Conservation (phyloP, 2,113 vertebrate genomes). For the Cinclus cinclus region DNA sequence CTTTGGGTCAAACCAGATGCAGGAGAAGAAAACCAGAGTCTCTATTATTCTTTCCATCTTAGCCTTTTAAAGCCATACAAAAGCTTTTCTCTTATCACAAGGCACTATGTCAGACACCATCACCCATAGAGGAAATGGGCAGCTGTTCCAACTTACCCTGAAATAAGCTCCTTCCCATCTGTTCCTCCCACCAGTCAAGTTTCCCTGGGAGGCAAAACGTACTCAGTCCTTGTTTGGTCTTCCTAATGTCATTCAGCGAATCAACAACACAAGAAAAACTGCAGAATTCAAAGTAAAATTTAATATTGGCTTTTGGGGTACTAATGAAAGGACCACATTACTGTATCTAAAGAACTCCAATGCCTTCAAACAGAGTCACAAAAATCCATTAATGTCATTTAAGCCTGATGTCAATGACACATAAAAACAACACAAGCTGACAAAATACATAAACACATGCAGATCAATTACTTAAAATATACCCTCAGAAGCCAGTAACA, state of each 20-base stretch:
- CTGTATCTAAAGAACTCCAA: not conserved
- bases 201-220: not conserved
- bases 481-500: not conserved
- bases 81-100: not conserved
- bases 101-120: not conserved
- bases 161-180: not conserved
- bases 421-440: not conserved
- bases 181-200: not conserved
- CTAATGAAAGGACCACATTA: not conserved
- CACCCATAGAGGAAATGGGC: not conserved
- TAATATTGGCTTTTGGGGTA: not conserved
- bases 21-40: not conserved
- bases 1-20: not conserved
- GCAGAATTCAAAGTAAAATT: slow-evolving; percentile 23
- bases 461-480: not conserved
- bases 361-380: not conserved
- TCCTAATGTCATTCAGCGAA: not conserved
- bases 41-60: not conserved
- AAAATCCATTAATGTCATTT: not conserved
- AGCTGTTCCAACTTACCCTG: not conserved
- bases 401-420: not conserved
- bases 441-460: not conserved
- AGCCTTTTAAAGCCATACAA: not conserved
- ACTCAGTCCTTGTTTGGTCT: not conserved
- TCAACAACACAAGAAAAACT: slow-evolving; percentile 6